Conservation (phyloP, 2,113 vertebrate genomes). For the Esox niger region DNA sequence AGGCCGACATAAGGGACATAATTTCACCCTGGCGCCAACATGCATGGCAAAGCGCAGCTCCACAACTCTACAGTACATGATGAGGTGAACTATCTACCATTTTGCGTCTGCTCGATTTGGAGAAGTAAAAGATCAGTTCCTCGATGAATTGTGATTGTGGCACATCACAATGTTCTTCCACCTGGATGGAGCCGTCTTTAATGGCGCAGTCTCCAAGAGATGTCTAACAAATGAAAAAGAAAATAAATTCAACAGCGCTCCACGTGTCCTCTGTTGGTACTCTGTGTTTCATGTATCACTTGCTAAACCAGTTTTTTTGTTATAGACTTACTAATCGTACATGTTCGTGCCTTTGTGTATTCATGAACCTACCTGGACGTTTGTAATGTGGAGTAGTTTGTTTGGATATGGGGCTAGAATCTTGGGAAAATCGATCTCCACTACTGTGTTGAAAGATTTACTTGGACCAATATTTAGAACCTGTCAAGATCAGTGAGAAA, state of each 20-base stretch:
- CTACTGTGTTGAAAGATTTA: conserved; percentile 75
- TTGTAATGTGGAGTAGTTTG: conserved; percentile 78
- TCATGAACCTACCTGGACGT: conserved; percentile 78
- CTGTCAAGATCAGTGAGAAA: conserved; percentile 60
- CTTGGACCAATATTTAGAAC: conserved; percentile 87
- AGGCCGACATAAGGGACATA: conserved; percentile 14
- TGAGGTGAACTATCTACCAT: conserved; percentile 70
- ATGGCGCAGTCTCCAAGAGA: conserved; percentile 80
- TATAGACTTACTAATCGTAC: too few relatives aligned
- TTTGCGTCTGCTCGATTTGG: conserved; percentile 74
- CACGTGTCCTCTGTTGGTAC: neutral
- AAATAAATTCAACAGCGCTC: neutral
- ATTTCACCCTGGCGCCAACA: neutral
- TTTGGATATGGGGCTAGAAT: conserved; percentile 71
- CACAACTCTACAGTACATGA: neutral
- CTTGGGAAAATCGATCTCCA: conserved; percentile 83
- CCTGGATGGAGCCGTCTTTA: conserved; percentile 56
- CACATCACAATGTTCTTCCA: conserved; percentile 64
- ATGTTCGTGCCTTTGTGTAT: neutral
- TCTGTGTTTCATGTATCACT: too few relatives aligned
- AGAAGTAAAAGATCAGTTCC: conserved; percentile 81
- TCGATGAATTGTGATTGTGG: conserved; percentile 63
- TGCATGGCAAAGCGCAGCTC: neutral
- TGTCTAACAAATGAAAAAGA: conserved; percentile 65
- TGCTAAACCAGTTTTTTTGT: too few relatives aligned